Evolutionary conservation across 2,797 vertebrate genomes (phyloP).

Genomic region (Melanotaenia maccullochi): DNA sequence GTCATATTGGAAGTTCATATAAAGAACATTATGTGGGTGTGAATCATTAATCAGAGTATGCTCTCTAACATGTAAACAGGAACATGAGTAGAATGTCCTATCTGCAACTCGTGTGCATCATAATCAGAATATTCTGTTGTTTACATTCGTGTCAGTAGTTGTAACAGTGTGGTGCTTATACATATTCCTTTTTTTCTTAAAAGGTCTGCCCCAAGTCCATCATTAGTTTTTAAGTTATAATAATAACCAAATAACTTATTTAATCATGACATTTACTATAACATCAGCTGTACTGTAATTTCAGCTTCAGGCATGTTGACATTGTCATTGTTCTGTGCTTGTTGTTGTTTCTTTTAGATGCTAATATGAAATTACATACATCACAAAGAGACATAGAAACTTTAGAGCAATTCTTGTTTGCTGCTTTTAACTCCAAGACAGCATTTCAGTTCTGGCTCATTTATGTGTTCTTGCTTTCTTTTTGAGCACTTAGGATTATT

Average conservation of each 20-base stretch:
- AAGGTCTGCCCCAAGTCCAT: background rate
- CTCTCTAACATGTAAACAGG: no score
- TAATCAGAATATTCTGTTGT: background rate
- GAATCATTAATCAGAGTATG: no score
- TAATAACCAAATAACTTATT: background rate
- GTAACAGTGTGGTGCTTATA: no score
- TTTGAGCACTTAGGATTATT: background rate
- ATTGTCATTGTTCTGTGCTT: background rate
- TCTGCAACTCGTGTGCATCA: no score
- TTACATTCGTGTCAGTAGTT: background rate
- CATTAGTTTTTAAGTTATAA: background rate
- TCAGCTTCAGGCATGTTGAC: background rate
- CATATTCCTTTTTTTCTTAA: background rate
- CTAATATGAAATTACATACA: conserved; percentile 1
- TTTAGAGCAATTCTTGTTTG: conserved; percentile 60
- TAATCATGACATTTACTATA: background rate
- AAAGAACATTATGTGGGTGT: no score
- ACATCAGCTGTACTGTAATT: background rate
- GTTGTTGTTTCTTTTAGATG: background rate
- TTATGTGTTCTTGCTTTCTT: conserved; percentile 38
- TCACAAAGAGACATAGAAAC: conserved; percentile 59
- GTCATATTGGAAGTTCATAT: no score
- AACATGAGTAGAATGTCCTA: background rate
- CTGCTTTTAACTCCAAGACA: conserved; percentile 63
- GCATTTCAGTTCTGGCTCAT: conserved; percentile 63